Evolutionary conservation across 2,797 vertebrate species (phyloP).

Genomic region (Oreochromis mossambicus): DNA sequence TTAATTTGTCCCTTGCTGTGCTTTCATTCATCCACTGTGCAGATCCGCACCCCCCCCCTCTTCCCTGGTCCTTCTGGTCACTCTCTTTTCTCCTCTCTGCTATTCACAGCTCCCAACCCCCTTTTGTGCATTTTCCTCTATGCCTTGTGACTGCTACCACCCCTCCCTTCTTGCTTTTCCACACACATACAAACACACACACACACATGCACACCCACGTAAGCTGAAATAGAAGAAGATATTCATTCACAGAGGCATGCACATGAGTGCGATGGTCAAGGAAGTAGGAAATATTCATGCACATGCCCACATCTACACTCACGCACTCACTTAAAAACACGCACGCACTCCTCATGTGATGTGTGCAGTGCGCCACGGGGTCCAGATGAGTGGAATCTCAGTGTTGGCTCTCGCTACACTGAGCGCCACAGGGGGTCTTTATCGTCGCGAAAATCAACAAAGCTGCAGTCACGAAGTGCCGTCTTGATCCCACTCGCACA

Average conservation of each 20-base stretch:
- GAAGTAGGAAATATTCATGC: background rate
- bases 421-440: conserved; percentile 73
- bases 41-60: background rate
- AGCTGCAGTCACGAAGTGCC: conserved; percentile 73
- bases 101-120: conserved; percentile 11
- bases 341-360: conserved; percentile 53
- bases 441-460: conserved; percentile 71
- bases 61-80: conserved; percentile 30
- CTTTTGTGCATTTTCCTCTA: conserved; percentile 1
- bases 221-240: conserved; percentile 4
- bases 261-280: background rate
- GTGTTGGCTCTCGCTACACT: conserved; percentile 69
- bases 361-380: conserved; percentile 52
- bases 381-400: conserved; percentile 76
- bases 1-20: background rate
- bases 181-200: background rate
- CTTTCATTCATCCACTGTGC: conserved; percentile 11
- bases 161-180: background rate
- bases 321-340: background rate
- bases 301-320: background rate
- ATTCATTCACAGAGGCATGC: conserved; percentile 13
- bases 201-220: background rate
- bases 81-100: background rate
- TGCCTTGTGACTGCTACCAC: conserved; percentile 40
- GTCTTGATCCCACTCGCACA: conserved; percentile 29